phyloP scores from a whole-genome alignment of 1,140 invertebrate genomes.

The Limonius californicus region DNA sequence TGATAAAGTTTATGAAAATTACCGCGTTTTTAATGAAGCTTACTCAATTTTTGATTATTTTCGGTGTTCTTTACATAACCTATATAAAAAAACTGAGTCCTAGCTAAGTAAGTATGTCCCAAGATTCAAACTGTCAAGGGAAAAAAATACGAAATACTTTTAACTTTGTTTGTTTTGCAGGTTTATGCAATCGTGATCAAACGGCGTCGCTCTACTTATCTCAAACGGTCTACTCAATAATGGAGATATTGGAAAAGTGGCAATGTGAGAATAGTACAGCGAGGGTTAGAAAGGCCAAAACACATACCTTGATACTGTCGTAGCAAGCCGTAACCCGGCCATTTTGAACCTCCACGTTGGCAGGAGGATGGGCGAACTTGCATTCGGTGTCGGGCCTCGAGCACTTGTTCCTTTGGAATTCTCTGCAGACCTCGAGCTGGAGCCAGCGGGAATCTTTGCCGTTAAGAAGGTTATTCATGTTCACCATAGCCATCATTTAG shows the following conservation, averaged over 20 bases:
- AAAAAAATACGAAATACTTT: too few relatives aligned
- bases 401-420: slow-evolving; percentile 99
- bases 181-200: too few relatives aligned
- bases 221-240: too few relatives aligned
- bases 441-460: slow-evolving; percentile 99
- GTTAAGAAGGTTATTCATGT: slow-evolving; percentile 94
- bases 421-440: slow-evolving; percentile 98
- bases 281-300: background rate
- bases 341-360: slow-evolving; percentile 99
- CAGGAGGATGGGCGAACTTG: slow-evolving; percentile 99
- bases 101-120: too few relatives aligned
- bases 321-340: slow-evolving; percentile 99
- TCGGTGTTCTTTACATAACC: too few relatives aligned
- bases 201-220: too few relatives aligned
- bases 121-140: too few relatives aligned
- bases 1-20: too few relatives aligned
- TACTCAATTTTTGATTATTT: too few relatives aligned
- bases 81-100: too few relatives aligned
- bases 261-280: background rate
- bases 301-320: slow-evolving; percentile 99
- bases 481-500: slow-evolving; percentile 81
- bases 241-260: background rate
- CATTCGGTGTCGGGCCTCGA: slow-evolving; percentile 97
- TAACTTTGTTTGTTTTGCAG: too few relatives aligned
- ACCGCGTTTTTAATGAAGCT: too few relatives aligned